Conservation (phyloP, 2,888 invertebrate genomes). For the Crocallis elinguaria region DNA sequence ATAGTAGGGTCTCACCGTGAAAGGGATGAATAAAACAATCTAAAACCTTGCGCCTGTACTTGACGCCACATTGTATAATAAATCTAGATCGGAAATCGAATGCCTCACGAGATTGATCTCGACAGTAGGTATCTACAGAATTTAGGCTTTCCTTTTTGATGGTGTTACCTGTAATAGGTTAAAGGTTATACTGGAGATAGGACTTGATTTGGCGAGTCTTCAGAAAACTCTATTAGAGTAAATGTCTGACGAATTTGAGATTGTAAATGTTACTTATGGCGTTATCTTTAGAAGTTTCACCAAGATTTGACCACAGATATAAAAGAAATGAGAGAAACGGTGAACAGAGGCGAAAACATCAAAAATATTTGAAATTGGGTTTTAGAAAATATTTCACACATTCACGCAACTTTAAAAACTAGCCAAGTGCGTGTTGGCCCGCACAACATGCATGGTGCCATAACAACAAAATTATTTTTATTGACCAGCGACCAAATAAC, state of each 20-base stretch:
- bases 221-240: background rate
- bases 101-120: constrained; percentile 12
- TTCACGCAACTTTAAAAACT: too few species aligned
- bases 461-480: too few species aligned
- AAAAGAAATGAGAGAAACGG: too few species aligned
- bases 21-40: constrained; percentile 47
- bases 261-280: background rate
- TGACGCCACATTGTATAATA: constrained; percentile 39
- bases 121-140: background rate
- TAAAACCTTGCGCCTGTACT: constrained; percentile 41
- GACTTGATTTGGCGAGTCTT: background rate
- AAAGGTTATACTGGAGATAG: background rate
- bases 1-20: constrained; percentile 29
- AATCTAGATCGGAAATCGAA: constrained; percentile 41
- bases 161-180: background rate
- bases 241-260: background rate
- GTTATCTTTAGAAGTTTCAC: background rate
- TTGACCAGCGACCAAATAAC: too few species aligned
- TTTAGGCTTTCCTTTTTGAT: constrained; percentile 6
- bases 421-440: too few species aligned
- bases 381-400: too few species aligned
- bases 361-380: too few species aligned
- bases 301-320: too few species aligned
- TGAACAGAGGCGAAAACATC: too few species aligned
- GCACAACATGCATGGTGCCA: too few species aligned